Percentiles rank a stretch among this genome's conserved stretches.
Conservation (phyloP, 2,888 invertebrate species). For the Patella depressa region DNA sequence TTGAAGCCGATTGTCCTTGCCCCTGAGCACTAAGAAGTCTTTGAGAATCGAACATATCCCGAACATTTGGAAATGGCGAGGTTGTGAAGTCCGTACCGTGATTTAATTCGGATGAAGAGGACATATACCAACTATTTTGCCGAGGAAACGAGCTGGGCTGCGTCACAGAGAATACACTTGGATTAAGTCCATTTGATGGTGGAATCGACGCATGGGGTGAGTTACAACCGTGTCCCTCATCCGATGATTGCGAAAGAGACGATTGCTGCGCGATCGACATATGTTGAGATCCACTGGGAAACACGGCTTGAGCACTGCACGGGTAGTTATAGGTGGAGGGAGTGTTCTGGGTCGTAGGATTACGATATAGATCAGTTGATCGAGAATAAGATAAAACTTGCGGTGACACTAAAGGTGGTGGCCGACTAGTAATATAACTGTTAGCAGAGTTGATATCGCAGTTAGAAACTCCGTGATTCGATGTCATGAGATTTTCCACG, state of each 20-base stretch:
- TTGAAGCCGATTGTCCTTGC: slow-evolving; percentile 47
- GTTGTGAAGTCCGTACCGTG: slow-evolving; percentile 50
- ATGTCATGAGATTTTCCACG: slow-evolving; percentile 66
- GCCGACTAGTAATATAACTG: slow-evolving; percentile 44
- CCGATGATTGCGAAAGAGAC: slow-evolving; percentile 31
- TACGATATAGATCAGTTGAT: slow-evolving; percentile 57
- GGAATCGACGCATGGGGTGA: slow-evolving; percentile 51
- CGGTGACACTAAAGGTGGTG: slow-evolving; percentile 56
- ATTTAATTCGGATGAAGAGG: slow-evolving; percentile 50
- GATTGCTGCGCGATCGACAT: slow-evolving; percentile 35
- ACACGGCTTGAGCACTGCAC: slow-evolving; percentile 49
- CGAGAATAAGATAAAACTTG: slow-evolving; percentile 56
- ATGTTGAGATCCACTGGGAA: slow-evolving; percentile 32
- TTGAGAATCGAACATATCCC: slow-evolving; percentile 60
- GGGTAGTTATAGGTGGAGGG: slow-evolving; percentile 44
- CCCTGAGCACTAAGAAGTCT: slow-evolving; percentile 48
- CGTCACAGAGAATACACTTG: slow-evolving; percentile 57
- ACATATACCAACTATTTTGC: slow-evolving; percentile 60
- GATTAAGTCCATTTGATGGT: slow-evolving; percentile 54
- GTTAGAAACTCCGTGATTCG: slow-evolving; percentile 38
- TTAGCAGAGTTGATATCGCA: slow-evolving; percentile 46
- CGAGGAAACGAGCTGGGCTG: slow-evolving; percentile 51
- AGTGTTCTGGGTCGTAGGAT: slow-evolving; percentile 20
- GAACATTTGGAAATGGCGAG: slow-evolving; percentile 50
- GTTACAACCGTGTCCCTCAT: slow-evolving; percentile 34